A percentile compares a stretch with the other conserved stretches of the same genome.
Conservation (phyloP, 1,140 invertebrate species). For the Zaprionus gabonicus region DNA sequence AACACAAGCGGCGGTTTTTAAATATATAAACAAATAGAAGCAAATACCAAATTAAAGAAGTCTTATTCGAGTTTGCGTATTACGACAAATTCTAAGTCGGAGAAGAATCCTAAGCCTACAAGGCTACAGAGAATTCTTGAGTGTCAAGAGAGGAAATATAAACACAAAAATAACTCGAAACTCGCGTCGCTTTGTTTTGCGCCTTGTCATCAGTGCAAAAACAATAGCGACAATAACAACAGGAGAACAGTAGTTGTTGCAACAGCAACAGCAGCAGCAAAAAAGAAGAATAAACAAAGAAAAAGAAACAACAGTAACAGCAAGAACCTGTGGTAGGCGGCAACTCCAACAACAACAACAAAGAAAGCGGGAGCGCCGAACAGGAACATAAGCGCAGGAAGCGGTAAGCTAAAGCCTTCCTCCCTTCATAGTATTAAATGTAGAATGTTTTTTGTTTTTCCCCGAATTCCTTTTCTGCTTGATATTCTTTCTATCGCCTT, state of each 20-base stretch:
- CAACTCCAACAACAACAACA: constrained; percentile 18
- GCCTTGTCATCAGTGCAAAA: constrained; percentile 11
- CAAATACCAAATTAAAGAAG: constrained; percentile 23
- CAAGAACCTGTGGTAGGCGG: not conserved
- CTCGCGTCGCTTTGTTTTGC: constrained; percentile 43
- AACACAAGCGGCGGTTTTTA: constrained; percentile 2
- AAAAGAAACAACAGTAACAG: constrained; percentile 13
- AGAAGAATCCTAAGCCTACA: not conserved
- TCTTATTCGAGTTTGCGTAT: constrained; percentile 44
- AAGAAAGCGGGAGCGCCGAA: constrained; percentile 20
- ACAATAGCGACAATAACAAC: constrained; percentile 15
- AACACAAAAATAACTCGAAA: constrained; percentile 25
- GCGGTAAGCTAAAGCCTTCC: constrained; percentile 55
- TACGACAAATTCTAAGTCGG: constrained; percentile 38
- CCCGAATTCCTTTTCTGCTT: constrained; percentile 13
- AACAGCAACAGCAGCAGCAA: constrained; percentile 20
- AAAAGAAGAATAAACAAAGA: constrained; percentile 28
- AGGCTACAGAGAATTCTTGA: constrained; percentile 15
- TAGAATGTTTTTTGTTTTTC: constrained; percentile 30
- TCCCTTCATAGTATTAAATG: constrained; percentile 14
- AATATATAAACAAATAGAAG: constrained; percentile 22
- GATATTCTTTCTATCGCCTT: constrained; percentile 9
- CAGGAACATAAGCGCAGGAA: constrained; percentile 51
- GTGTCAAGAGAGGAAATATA: constrained; percentile 13
- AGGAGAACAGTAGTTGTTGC: not conserved